Evolutionary conservation across 2,113 vertebrate genomes (phyloP).

Genomic region (Nothobranchius kuhntae): DNA sequence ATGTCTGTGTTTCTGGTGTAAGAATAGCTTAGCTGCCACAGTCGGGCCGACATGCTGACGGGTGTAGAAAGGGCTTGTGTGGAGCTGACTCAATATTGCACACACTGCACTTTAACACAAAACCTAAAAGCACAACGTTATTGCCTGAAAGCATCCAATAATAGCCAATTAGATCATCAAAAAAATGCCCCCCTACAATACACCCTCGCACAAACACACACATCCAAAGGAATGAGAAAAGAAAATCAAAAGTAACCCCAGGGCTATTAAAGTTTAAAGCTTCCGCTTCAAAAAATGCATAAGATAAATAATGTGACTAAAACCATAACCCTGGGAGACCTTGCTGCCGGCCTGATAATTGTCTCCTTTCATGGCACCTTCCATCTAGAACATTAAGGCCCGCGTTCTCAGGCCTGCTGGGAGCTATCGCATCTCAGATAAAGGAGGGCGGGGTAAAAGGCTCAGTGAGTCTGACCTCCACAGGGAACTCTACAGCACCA

Average conservation of each 20-base stretch:
- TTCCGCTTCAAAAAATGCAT: slow-evolving; percentile 80
- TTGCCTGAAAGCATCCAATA: slow-evolving; percentile 77
- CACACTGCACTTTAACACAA: slow-evolving; percentile 63
- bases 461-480: slow-evolving; percentile 67
- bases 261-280: slow-evolving; percentile 82
- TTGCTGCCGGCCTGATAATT: slow-evolving; percentile 80
- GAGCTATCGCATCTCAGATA: slow-evolving; percentile 76
- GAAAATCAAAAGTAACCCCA: slow-evolving; percentile 63
- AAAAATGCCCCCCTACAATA: slow-evolving; percentile 50
- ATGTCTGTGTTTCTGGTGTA: slow-evolving; percentile 11
- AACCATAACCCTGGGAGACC: slow-evolving; percentile 81
- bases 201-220: slow-evolving; percentile 55
- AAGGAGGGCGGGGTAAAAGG: slow-evolving; percentile 48
- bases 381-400: slow-evolving; percentile 79
- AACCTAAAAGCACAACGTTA: slow-evolving; percentile 56
- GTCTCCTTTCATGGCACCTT: slow-evolving; percentile 81
- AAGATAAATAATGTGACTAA: slow-evolving; percentile 82
- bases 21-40: slow-evolving; percentile 36
- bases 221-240: slow-evolving; percentile 21
- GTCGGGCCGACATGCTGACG: slow-evolving; percentile 48
- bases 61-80: slow-evolving; percentile 38
- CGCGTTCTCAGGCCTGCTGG: slow-evolving; percentile 78
- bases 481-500: slow-evolving; percentile 72
- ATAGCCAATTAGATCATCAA: slow-evolving; percentile 80
- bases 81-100: slow-evolving; percentile 53